Percentiles rank a stretch among this genome's conserved stretches.
phyloP scores from a whole-genome alignment of 2,888 invertebrate species.

The Graphium colonna region DNA sequence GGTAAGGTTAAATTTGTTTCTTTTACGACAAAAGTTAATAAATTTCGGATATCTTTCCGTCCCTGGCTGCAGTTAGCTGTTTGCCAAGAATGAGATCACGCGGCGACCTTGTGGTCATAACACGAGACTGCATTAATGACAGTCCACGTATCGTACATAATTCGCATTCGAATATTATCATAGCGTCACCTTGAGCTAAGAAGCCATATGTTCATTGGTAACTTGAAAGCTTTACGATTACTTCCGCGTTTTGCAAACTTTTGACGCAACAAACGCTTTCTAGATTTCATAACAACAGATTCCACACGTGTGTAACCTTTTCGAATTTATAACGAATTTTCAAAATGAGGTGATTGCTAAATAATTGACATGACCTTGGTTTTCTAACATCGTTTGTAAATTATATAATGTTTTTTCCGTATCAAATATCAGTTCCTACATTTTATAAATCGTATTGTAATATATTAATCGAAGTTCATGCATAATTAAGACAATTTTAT shows the following conservation, averaged over 20 bases:
- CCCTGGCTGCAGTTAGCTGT: slow-evolving; percentile 49
- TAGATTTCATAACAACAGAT: slow-evolving; percentile 40
- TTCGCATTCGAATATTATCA: slow-evolving; percentile 40
- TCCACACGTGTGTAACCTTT: slow-evolving; percentile 28
- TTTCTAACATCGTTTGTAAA: slow-evolving; percentile 22
- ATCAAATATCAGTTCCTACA: neutral
- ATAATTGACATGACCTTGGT: slow-evolving; percentile 20
- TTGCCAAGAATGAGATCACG: slow-evolving; percentile 68
- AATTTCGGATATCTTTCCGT: slow-evolving; percentile 10
- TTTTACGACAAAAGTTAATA: neutral
- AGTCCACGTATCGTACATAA: slow-evolving; percentile 49
- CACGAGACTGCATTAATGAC: slow-evolving; percentile 51
- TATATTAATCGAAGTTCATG: neutral
- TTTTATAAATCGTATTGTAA: too few species aligned
- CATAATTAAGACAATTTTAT: too few species aligned
- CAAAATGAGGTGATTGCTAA: neutral
- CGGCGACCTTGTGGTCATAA: slow-evolving; percentile 70
- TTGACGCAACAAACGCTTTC: slow-evolving; percentile 38
- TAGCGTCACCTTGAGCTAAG: slow-evolving; percentile 30
- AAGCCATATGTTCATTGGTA: slow-evolving; percentile 42
- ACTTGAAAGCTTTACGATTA: slow-evolving; percentile 17
- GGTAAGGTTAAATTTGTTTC: slow-evolving; percentile 68
- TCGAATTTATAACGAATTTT: slow-evolving; percentile 30
- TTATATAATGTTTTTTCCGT: slow-evolving; percentile 28
- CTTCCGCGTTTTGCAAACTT: slow-evolving; percentile 29